phyloP scores from a whole-genome alignment of 2,797 vertebrate species.

The Sebastes hopkinsi region DNA sequence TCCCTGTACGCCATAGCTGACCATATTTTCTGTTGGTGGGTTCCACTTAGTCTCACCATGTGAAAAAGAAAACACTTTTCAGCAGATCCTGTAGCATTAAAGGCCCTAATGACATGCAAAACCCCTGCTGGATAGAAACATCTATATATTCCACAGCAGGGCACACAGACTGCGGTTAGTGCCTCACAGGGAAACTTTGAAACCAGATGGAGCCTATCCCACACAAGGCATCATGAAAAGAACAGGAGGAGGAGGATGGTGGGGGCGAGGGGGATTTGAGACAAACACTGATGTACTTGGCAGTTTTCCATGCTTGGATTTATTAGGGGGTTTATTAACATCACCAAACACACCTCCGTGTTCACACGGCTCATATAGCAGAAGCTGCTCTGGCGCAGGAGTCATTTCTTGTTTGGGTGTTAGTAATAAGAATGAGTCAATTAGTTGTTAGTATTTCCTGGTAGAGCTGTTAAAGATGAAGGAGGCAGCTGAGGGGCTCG shows the following conservation, averaged over 20 bases:
- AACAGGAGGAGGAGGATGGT: slow-evolving; percentile 2
- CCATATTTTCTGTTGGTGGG: slow-evolving; percentile 22
- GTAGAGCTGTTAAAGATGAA: slow-evolving; percentile 21
- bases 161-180: slow-evolving; percentile 63
- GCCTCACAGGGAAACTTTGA: slow-evolving; percentile 64
- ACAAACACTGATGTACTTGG: slow-evolving; percentile 54
- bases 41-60: slow-evolving; percentile 37
- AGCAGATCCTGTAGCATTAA: slow-evolving; percentile 37
- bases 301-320: slow-evolving; percentile 51
- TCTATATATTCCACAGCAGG: slow-evolving; percentile 67
- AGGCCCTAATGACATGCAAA: slow-evolving; percentile 56
- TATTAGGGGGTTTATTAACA: slow-evolving; percentile 38
- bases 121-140: slow-evolving; percentile 56
- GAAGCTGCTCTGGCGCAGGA: slow-evolving; percentile 1
- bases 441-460: slow-evolving; percentile 38
- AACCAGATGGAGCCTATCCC: slow-evolving; percentile 74
- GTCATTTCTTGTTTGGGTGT: slow-evolving; percentile 8
- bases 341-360: slow-evolving; percentile 19
- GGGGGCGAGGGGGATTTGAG: slow-evolving; percentile 30
- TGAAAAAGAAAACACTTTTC: slow-evolving; percentile 49
- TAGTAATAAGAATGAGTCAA: slow-evolving; percentile 14
- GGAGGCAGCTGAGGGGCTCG: slow-evolving; percentile 5
- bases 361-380: slow-evolving; percentile 28
- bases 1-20: not conserved
- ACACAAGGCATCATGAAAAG: slow-evolving; percentile 61